These are phyloP conservation scores for Montipora capricornis DNA, from an alignment of 64 coral and sea anemone genomes.

Conservation along the genomic window DNA sequence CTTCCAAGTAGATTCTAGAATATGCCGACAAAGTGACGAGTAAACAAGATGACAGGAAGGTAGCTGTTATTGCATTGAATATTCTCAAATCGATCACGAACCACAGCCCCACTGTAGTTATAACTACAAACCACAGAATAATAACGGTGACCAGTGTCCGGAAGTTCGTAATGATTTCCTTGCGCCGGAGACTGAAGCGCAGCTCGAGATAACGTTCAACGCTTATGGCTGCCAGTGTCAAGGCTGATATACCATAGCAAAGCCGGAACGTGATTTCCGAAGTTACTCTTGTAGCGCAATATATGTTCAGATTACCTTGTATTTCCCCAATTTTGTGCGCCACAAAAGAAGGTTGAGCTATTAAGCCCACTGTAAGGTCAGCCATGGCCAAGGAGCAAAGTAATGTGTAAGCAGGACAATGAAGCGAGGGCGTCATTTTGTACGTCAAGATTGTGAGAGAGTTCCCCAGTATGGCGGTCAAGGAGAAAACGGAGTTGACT, in stretches of 20 bases:
- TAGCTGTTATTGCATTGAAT: not conserved
- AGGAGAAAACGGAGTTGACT: slow-evolving; percentile 3
- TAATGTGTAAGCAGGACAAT: not conserved
- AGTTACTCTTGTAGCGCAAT: slow-evolving; percentile 12
- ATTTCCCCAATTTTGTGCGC: slow-evolving; percentile 32
- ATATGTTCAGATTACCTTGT: not conserved
- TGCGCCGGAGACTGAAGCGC: slow-evolving; percentile 9
- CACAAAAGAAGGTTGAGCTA: slow-evolving; percentile 20
- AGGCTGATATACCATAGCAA: not conserved
- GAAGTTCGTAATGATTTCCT: slow-evolving; percentile 23
- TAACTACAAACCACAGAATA: not conserved
- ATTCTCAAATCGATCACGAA: slow-evolving; percentile 1
- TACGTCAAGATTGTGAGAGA: not conserved
- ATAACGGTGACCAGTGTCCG: not conserved
- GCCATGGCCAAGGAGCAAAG: slow-evolving; percentile 12
- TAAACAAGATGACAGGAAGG: slow-evolving; percentile 18
- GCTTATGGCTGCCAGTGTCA: slow-evolving; percentile 24
- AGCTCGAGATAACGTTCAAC: slow-evolving; percentile 13
- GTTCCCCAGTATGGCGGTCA: slow-evolving; percentile 20
- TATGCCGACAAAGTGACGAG: slow-evolving; percentile 11
- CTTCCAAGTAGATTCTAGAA: slow-evolving; percentile 14
- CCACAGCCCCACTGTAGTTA: not conserved
- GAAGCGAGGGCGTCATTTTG: slow-evolving; percentile 28
- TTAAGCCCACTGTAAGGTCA: not conserved
- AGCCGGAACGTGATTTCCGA: not conserved